Percentiles rank a stretch among this genome's conserved stretches.
Evolutionary conservation across 1,140 invertebrate species (phyloP).

Genomic region (Philotrypesis tridentata): DNA sequence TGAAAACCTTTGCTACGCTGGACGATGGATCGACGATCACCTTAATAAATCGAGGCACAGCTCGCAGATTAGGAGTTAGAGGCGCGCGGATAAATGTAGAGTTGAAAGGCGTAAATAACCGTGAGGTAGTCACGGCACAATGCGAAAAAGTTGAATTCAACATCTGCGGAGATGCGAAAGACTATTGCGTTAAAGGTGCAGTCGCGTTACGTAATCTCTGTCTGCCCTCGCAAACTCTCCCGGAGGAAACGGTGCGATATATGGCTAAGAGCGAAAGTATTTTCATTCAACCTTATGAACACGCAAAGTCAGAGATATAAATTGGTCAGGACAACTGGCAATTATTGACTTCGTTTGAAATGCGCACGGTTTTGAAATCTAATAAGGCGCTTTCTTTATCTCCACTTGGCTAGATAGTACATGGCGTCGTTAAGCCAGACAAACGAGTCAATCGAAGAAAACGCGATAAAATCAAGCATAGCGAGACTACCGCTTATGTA

Average conservation of each 20-base stretch:
- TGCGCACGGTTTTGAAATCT: background rate
- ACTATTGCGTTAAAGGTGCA: background rate
- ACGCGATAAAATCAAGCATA: too few species aligned
- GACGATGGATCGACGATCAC: background rate
- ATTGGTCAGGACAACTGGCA: slow-evolving; percentile 28
- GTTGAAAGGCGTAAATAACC: background rate
- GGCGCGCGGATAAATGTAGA: background rate
- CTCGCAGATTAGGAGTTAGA: background rate
- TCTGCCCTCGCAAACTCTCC: background rate
- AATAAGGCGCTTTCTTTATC: background rate
- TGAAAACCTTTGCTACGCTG: background rate
- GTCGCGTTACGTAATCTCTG: background rate
- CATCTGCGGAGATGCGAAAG: background rate
- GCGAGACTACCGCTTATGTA: too few species aligned
- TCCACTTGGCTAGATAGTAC: background rate
- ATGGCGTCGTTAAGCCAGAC: background rate
- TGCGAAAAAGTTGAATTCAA: background rate
- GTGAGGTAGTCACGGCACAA: background rate
- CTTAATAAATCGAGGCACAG: background rate
- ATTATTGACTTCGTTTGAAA: background rate
- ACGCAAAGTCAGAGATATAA: background rate
- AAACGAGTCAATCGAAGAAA: too few species aligned
- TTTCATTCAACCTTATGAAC: background rate
- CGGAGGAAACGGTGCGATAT: background rate
- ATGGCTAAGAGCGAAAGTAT: background rate